Percentiles rank a stretch among this genome's conserved stretches.
Evolutionary conservation across 2,113 vertebrate species (phyloP).

Genomic region (Meles meles): DNA sequence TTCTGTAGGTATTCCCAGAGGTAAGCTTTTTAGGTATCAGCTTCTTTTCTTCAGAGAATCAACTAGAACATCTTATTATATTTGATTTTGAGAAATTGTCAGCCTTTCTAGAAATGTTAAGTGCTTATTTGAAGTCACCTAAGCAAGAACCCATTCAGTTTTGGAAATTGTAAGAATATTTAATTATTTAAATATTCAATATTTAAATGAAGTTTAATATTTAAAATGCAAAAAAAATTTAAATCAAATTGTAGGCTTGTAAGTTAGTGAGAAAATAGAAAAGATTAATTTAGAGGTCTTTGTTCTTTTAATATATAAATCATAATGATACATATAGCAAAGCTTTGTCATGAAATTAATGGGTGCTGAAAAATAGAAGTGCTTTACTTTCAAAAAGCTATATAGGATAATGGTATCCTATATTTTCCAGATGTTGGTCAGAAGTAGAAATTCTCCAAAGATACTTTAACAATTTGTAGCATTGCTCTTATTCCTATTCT

Average conservation of each 20-base stretch:
- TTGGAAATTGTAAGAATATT: not conserved
- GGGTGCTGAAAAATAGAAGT: rapidly evolving
- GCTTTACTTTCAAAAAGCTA: not conserved
- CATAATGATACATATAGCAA: not conserved
- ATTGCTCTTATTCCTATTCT: not conserved
- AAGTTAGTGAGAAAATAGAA: not conserved
- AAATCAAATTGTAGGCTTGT: not conserved
- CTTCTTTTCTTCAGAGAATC: conserved; percentile 9
- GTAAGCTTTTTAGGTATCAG: conserved; percentile 13
- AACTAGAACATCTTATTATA: not conserved
- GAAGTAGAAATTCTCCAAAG: not conserved
- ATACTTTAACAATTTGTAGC: not conserved
- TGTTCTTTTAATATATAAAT: conserved; percentile 15
- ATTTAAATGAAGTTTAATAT: too few species aligned
- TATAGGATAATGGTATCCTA: not conserved
- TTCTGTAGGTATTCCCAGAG: not conserved
- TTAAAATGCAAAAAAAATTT: not conserved
- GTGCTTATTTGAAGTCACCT: not conserved
- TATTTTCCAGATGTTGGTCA: not conserved
- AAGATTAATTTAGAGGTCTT: not conserved
- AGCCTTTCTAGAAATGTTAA: not conserved
- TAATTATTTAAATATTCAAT: not conserved
- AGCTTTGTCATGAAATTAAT: not conserved
- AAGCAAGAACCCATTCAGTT: not conserved
- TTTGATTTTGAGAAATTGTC: not conserved